Percentiles rank a stretch among this genome's conserved stretches.
phyloP scores from a whole-genome alignment of 92 coral and sea anemone species.

The Palythoa caribaeorum region DNA sequence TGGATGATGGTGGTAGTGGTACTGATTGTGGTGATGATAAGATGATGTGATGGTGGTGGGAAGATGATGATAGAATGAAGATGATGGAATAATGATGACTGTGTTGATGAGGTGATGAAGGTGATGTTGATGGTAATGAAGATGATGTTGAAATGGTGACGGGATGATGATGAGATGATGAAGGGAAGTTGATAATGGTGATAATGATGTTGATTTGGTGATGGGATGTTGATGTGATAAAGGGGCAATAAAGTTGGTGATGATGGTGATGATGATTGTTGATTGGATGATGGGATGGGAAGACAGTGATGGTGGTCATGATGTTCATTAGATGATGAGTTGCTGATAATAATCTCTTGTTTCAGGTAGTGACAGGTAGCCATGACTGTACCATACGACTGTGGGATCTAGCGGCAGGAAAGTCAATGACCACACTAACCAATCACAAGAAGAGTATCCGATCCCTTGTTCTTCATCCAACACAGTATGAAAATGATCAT shows the following conservation, averaged over 20 bases:
- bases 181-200: background rate
- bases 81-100: background rate
- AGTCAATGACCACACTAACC: conserved; percentile 87
- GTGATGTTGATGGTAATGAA: background rate
- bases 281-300: background rate
- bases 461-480: conserved; percentile 89
- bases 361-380: conserved; percentile 94
- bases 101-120: background rate
- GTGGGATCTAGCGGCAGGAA: conserved; percentile 99
- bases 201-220: background rate
- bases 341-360: background rate
- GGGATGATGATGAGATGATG: background rate
- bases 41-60: background rate
- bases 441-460: conserved; percentile 98
- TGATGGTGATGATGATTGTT: too few relatives aligned
- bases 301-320: background rate
- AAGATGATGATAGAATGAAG: background rate
- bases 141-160: background rate
- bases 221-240: too few relatives aligned
- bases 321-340: background rate
- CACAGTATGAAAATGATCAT: conserved; percentile 73
- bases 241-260: background rate
- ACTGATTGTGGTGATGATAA: too few relatives aligned
- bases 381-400: conserved; percentile 96
- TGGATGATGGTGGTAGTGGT: too few relatives aligned